Evolutionary conservation across 2,888 invertebrate genomes (phyloP), one percentile per base, ranked within the genome.

Genomic region (Cyclophora punctaria): DNA sequence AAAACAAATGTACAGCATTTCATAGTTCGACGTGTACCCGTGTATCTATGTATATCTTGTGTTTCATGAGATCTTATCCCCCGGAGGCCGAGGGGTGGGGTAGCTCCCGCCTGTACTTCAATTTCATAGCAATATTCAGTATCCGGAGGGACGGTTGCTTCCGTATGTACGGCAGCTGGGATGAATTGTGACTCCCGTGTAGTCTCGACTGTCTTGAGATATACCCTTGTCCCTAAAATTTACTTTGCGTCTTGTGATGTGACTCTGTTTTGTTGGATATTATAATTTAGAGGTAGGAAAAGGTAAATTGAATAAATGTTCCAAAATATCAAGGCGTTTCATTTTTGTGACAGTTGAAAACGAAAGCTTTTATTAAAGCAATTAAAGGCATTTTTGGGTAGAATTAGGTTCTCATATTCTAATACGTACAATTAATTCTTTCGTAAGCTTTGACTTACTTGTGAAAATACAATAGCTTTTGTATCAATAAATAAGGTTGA

Each of bases 81-180:
- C 56, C 49, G 44, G 59, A 62, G 69, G 46, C 7, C 40, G 48
- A 50, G 58, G 57, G 62, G 56, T 52, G 52, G 52, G 49, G 51
- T 55, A 48, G 49, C 52, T 56, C 61, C 62, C 61, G 57, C 56
- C 57, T 53, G 58, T 63, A 71, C 72, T 75, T 76, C 77, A 78
- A 80, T 81, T 78, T 71, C 73, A 71, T 73, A 67, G 67, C 75
- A 74, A 76, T 79, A 75, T 80, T 75, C 76, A 72, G 62, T 64
- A 57, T 60, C 41, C 45, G 51, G 35, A 6, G 48, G 37, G 51
- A 49, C 49, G 50, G 52, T 5, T 5, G 34, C 20, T 44, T 34
- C 34, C 34, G 44, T 44, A 54, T 49, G 58, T 47, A 55, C 48
- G 52, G 47, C 54, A 51, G 47, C 54, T 48, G 53, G 52, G 57